phyloP scores from a whole-genome alignment of 2,888 invertebrate species.

The Agonopterix subpropinquella region DNA sequence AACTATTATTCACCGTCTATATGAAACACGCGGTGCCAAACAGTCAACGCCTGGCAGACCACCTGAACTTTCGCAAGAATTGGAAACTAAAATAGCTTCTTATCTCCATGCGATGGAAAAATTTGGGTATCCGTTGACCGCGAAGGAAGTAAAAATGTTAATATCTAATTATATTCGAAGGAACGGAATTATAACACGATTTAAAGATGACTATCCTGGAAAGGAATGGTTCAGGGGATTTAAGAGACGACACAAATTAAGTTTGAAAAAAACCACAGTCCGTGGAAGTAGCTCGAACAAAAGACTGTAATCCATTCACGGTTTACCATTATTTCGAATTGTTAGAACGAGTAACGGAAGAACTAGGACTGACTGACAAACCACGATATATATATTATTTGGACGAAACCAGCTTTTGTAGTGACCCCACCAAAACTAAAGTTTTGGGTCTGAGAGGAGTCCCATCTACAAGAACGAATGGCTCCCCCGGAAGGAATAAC shows the following conservation, averaged over 20 bases:
- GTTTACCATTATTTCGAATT: conserved; percentile 4
- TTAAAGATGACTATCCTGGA: conserved; percentile 22
- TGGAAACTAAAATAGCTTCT: neutral
- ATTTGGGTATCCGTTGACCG: conserved; percentile 23
- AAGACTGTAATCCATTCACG: conserved; percentile 3
- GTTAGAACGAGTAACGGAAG: conserved; percentile 1
- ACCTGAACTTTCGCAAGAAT: neutral
- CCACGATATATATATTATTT: too few species aligned
- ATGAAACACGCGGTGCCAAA: too few species aligned
- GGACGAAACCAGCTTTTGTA: too few species aligned
- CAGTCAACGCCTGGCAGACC: neutral
- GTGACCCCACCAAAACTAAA: too few species aligned
- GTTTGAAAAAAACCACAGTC: conserved; percentile 19
- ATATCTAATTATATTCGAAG: conserved; percentile 19
- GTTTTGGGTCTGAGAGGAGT: too few species aligned
- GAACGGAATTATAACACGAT: conserved; percentile 23
- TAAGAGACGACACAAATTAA: conserved; percentile 11
- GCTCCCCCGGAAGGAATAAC: too few species aligned
- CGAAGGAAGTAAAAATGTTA: conserved; percentile 21
- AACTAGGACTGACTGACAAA: too few species aligned
- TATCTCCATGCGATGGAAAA: conserved; percentile 8
- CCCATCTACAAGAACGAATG: too few species aligned
- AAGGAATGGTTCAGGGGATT: conserved; percentile 23
- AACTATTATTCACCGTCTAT: too few species aligned
- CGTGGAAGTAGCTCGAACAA: conserved; percentile 18